Evolutionary conservation across 2,113 vertebrate species (phyloP).

Genomic region (Microcebus murinus): DNA sequence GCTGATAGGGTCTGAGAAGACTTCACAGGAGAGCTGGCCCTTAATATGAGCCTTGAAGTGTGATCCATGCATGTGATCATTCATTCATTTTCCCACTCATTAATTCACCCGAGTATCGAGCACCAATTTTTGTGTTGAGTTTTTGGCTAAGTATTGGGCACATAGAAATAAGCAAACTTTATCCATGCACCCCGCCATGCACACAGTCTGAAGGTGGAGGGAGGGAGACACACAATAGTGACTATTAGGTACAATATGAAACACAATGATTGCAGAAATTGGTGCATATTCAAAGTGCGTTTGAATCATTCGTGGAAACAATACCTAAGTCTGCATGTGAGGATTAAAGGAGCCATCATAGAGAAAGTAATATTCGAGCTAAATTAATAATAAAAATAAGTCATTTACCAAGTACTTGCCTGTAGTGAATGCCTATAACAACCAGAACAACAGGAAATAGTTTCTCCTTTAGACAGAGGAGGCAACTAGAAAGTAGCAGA

Average conservation of each 20-base stretch:
- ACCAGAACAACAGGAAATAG: not conserved
- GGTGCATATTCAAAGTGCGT: not conserved
- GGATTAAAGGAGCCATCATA: not conserved
- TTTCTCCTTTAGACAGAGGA: not conserved
- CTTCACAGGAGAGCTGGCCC: not conserved
- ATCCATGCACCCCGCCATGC: not conserved
- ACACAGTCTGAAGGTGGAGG: not conserved
- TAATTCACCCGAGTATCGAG: not conserved
- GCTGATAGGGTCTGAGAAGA: not conserved
- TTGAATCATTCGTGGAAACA: not conserved
- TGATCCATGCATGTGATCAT: not conserved
- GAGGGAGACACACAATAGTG: rapidly evolving
- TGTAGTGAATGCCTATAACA: not conserved
- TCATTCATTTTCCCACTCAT: not conserved
- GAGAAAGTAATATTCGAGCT: constrained; percentile 27
- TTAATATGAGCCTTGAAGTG: not conserved
- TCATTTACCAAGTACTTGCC: not conserved
- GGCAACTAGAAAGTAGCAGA: not conserved
- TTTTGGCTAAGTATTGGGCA: not conserved
- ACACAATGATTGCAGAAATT: not conserved
- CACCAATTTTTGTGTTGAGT: not conserved
- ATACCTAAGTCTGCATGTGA: not conserved
- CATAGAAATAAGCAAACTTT: not conserved
- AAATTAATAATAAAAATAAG: constrained; percentile 10
- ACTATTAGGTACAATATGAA: not conserved